These are phyloP conservation scores for Sebastes hubbsi DNA, from an alignment of 2,797 vertebrate genomes.

Conservation along the genomic window DNA sequence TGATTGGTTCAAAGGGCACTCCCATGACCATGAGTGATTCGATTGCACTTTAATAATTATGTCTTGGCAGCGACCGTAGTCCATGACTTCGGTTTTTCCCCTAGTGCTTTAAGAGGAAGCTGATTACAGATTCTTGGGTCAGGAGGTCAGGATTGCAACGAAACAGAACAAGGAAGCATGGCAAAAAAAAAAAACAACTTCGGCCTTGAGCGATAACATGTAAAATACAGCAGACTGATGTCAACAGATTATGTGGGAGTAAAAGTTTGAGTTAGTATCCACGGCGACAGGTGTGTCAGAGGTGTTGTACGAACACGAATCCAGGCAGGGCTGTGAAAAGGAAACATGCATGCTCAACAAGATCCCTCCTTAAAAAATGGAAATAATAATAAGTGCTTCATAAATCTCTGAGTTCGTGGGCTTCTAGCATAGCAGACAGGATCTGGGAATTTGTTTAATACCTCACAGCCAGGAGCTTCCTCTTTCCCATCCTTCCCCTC, in stretches of 20 bases:
- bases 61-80: background rate
- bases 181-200: background rate
- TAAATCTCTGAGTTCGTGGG: background rate
- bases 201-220: background rate
- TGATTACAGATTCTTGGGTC: background rate
- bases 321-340: background rate
- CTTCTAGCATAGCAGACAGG: background rate
- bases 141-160: background rate
- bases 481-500: constrained; percentile 24
- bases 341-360: background rate
- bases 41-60: constrained; percentile 6
- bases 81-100: constrained; percentile 2
- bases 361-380: background rate
- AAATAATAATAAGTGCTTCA: background rate
- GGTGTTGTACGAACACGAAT: background rate
- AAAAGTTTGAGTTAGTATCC: background rate
- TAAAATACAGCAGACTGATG: background rate
- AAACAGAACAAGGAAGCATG: background rate
- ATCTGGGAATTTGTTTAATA: background rate
- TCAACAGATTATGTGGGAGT: background rate
- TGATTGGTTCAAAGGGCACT: constrained; percentile 1
- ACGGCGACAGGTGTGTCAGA: background rate
- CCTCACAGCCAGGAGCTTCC: constrained; percentile 57
- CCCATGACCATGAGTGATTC: constrained; percentile 16
- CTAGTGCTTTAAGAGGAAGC: background rate